A percentile compares a stretch with the other conserved stretches of the same genome.
These are phyloP conservation scores for Tringa solitaria DNA, from an alignment of 2,113 vertebrate genomes.

Conservation along the genomic window DNA sequence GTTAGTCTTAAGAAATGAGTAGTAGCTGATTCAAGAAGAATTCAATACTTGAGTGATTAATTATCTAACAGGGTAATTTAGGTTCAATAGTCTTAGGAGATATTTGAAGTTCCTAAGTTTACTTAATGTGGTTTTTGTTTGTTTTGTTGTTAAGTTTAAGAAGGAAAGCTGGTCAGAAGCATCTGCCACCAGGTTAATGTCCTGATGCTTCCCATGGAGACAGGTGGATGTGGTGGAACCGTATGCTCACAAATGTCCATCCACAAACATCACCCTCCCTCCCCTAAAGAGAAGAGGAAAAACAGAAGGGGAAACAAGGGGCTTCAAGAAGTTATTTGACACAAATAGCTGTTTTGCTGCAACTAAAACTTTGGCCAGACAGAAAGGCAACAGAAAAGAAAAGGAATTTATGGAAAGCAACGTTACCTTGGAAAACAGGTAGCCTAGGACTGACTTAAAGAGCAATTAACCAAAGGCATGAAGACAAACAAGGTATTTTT, in stretches of 20 bases:
- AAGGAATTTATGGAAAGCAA: background rate
- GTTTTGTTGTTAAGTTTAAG: background rate
- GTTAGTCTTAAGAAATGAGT: background rate
- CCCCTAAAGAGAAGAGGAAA: background rate
- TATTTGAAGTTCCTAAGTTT: no score
- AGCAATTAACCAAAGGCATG: background rate
- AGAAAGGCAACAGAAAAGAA: background rate
- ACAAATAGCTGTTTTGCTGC: background rate
- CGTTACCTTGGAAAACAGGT: background rate
- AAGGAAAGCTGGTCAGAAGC: background rate
- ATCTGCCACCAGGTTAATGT: background rate
- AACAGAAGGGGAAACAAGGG: background rate
- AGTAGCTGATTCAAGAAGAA: background rate
- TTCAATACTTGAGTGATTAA: background rate
- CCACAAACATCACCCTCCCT: background rate
- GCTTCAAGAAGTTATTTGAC: background rate
- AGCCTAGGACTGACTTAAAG: background rate
- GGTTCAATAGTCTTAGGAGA: background rate
- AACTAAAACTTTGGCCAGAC: background rate
- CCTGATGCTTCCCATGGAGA: background rate
- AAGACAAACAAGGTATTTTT: background rate
- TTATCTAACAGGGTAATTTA: background rate
- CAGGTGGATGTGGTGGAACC: background rate
- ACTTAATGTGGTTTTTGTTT: background rate
- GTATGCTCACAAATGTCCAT: fast-evolving